A percentile compares a stretch with the other conserved stretches of the same genome.
Evolutionary conservation across 1,140 invertebrate species (phyloP).

Genomic region (Philotrypesis tridentata): DNA sequence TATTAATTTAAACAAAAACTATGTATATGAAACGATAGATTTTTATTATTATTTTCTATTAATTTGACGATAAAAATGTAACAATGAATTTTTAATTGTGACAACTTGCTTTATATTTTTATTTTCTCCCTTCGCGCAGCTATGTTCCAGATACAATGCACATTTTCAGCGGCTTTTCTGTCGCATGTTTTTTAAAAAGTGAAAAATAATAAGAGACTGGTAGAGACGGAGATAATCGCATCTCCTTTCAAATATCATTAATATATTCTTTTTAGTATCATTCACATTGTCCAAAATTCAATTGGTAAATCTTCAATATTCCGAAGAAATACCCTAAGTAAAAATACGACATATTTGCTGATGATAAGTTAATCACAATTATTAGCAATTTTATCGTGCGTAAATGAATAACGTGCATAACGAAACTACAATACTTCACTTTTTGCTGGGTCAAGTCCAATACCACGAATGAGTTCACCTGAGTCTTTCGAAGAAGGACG

Average conservation of each 20-base stretch:
- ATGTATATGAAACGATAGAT: constrained; percentile 34
- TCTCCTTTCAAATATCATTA: background rate
- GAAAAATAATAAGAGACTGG: constrained; percentile 23
- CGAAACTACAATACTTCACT: background rate
- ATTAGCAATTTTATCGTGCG: too few relatives aligned
- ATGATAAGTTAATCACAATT: too few relatives aligned
- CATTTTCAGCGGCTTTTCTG: background rate
- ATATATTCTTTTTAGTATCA: constrained; percentile 3
- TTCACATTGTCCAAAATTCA: background rate
- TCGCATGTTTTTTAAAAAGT: constrained; percentile 15
- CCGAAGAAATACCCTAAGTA: too few relatives aligned
- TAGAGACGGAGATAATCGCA: background rate
- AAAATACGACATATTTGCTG: background rate
- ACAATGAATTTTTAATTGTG: constrained; percentile 17
- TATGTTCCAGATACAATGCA: background rate
- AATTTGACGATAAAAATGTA: constrained; percentile 24
- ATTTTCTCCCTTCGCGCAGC: constrained; percentile 27
- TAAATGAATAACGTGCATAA: background rate
- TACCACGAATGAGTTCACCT: background rate
- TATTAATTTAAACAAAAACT: constrained; percentile 17
- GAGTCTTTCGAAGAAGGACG: constrained; percentile 2
- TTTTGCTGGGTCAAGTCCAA: background rate
- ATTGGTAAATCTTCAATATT: too few relatives aligned
- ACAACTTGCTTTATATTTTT: constrained; percentile 2
- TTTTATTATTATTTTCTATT: constrained; percentile 36